Conservation (phyloP, 2,888 invertebrate genomes). For the Rhingia rostrata region DNA sequence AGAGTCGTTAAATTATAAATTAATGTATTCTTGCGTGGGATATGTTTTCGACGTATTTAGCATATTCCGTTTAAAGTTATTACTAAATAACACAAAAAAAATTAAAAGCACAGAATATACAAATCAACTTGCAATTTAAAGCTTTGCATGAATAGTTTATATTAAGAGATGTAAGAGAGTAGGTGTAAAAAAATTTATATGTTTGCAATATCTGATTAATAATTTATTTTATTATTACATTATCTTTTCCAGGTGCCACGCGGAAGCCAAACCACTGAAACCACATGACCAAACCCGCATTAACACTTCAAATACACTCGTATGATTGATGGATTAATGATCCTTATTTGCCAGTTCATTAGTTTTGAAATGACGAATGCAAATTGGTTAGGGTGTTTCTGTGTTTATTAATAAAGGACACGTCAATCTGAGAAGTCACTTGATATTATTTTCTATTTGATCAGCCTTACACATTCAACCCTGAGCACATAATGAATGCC, state of each 20-base stretch:
- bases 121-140: too few relatives aligned
- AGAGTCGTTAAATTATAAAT: too few relatives aligned
- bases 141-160: too few relatives aligned
- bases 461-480: neutral
- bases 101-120: too few relatives aligned
- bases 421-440: slow-evolving; percentile 21
- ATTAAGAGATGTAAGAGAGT: neutral
- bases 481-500: neutral
- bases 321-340: slow-evolving; percentile 70
- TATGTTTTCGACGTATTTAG: too few relatives aligned
- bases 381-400: slow-evolving; percentile 31
- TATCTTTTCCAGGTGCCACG: slow-evolving; percentile 26
- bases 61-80: too few relatives aligned
- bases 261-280: slow-evolving; percentile 12
- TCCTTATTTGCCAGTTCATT: slow-evolving; percentile 68
- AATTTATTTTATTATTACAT: slow-evolving; percentile 54
- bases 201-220: neutral
- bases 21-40: too few relatives aligned
- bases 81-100: too few relatives aligned
- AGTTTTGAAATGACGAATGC: slow-evolving; percentile 52
- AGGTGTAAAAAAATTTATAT: slow-evolving; percentile 2
- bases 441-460: neutral
- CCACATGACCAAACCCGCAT: slow-evolving; percentile 8
- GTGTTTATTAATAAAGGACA: neutral
- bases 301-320: slow-evolving; percentile 33